Base-by-base conservation (phyloP, 2,113 vertebrate species). In the Chaenogobius annularis region DNA sequence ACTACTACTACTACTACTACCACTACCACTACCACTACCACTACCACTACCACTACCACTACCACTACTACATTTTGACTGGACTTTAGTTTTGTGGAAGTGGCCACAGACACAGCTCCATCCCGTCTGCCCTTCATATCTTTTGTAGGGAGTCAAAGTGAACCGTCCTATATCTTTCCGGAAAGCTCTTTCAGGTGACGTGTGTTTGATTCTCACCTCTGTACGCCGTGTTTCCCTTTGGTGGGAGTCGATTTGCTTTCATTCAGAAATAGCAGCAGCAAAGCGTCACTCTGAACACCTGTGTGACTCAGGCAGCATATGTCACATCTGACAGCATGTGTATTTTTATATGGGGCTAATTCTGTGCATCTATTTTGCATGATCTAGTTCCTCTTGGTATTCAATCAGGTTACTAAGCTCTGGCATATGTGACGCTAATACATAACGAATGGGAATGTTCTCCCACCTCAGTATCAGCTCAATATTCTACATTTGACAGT, bases 381-480 rank as follows among this genome's bases (percentile, higher is more conserved):
- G 74, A 75, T 78, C 50, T 46, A 73, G 63, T 70, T 79, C 73
- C 37, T 58, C 58, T 4, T 78, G 77, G 68, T 79, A 15, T 44
- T 73, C 48, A 52, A 65, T 44, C 47, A 40, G 50, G 75, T 80
- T 78, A 74, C 50, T 55, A 59, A 78, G 62, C 69, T 66, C 46
- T 10, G 69, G 59, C 31, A 64, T 17, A 43, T 31, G 72, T 77
- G 81, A 69, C 78, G 76, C 72, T 78, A 64, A 62, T 35, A 37
- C 22, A 44, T 35, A 65, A 76, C 74, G 62, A 77, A 85, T 80
- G 71, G 59, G 74, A 80, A 81, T 50, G 55, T 43, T 63, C 77
- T 68, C 81, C 83, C 81, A 82, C 81, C 37, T 79, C 66, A 64
- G 83, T n/a, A 66, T 77, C 10, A 0, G 79, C 65, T 72, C 56